Percentiles rank a stretch among this genome's conserved stretches.
phyloP scores from a whole-genome alignment of 2,113 vertebrate genomes.

The Trichomycterus rosablanca region DNA sequence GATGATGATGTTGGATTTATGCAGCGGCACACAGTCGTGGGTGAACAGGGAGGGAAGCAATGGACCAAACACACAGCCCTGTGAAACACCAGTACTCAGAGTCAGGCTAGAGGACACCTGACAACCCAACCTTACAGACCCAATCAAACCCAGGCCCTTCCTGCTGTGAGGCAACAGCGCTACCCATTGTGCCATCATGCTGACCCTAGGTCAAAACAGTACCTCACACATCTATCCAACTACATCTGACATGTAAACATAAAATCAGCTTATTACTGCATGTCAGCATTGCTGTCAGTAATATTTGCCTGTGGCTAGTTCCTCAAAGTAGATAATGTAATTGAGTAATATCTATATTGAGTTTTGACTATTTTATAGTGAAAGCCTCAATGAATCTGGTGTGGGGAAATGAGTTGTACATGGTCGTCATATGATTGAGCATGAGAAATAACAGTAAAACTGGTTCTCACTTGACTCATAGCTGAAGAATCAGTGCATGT shows the following conservation, averaged over 20 bases:
- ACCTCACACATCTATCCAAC: background rate
- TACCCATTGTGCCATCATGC: no score
- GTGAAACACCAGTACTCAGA: no score
- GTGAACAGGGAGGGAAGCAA: no score
- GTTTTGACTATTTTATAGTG: conserved; percentile 29
- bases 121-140: background rate
- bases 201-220: conserved; percentile 5
- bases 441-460: conserved; percentile 57
- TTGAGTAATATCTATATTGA: conserved; percentile 36
- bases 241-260: background rate
- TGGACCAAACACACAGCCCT: no score
- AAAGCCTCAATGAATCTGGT: conserved; percentile 19
- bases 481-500: conserved; percentile 50
- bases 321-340: conserved; percentile 15
- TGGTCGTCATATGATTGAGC: conserved; percentile 51
- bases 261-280: background rate
- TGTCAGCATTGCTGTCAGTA: background rate
- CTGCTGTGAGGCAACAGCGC: no score
- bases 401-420: conserved; percentile 35
- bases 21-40: no score
- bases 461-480: conserved; percentile 59
- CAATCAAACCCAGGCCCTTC: no score
- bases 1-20: no score
- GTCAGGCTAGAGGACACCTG: background rate
- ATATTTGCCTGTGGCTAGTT: background rate